Conservation (phyloP, 1,140 invertebrate genomes). For the Scaptomyza montana region DNA sequence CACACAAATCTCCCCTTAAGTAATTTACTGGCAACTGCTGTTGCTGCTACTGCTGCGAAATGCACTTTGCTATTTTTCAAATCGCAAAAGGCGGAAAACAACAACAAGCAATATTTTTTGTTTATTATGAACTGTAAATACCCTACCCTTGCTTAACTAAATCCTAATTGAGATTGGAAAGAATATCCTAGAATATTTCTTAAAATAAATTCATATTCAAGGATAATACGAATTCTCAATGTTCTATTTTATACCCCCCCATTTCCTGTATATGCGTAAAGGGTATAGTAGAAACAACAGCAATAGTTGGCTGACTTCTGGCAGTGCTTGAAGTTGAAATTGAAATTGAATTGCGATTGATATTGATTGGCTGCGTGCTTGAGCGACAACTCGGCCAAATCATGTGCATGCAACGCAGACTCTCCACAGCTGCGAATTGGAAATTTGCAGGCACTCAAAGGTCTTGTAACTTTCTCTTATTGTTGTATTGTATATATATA, state of each 20-base stretch:
- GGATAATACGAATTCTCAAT: too few species aligned
- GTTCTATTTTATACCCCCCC: background rate
- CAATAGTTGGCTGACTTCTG: slow-evolving; percentile 64
- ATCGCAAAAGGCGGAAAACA: slow-evolving; percentile 57
- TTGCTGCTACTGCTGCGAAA: slow-evolving; percentile 51
- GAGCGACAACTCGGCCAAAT: slow-evolving; percentile 73
- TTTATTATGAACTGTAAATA: slow-evolving; percentile 8
- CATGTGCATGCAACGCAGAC: slow-evolving; percentile 53
- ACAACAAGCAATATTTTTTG: slow-evolving; percentile 6
- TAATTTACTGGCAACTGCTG: slow-evolving; percentile 72
- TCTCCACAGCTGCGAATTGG: slow-evolving; percentile 59
- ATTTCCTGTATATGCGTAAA: background rate
- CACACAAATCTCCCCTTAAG: slow-evolving; percentile 72
- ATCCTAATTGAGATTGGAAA: too few species aligned
- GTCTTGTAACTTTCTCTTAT: slow-evolving; percentile 74
- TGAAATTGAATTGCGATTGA: slow-evolving; percentile 82
- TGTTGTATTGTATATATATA: slow-evolving; percentile 36
- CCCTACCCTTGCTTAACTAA: background rate
- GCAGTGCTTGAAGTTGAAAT: slow-evolving; percentile 67
- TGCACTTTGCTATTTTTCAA: slow-evolving; percentile 78
- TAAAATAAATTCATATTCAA: too few species aligned
- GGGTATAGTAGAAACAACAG: slow-evolving; percentile 27
- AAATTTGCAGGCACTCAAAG: slow-evolving; percentile 45
- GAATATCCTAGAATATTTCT: too few species aligned
- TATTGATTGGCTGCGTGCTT: slow-evolving; percentile 81